Evolutionary conservation across 1,140 invertebrate genomes (phyloP), one percentile per base, ranked within the genome.

Genomic region (Leucophenga varia): DNA sequence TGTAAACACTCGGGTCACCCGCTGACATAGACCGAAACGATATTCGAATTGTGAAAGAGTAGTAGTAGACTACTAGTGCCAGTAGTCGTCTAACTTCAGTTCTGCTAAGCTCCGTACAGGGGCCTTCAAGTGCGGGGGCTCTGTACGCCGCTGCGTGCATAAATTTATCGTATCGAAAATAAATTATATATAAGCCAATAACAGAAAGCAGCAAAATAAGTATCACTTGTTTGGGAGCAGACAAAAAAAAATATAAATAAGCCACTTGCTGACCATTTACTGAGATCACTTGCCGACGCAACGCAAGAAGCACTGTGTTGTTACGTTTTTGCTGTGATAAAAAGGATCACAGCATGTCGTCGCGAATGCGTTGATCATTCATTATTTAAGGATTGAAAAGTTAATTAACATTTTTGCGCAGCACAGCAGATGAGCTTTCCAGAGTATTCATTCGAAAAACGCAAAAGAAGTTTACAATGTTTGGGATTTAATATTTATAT

Each of bases 301-400:
- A n/a, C 16, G 12, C 16, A n/a, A 34, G 32, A 4, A 34, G 7
- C 12, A n/a, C 32, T n/a, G 16, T n/a, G 7, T 34, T 34, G 32
- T 34, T 10, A 5, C 7, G 4, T 34, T 5, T 4, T 34, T 2
- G 14, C 65, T 69, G 67, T 71, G 67, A 71, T 71, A 72, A 72
- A 72, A 72, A 72, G 69, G 69, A 72, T 72, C 69, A 52, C 69
- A 72, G 69, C 69, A 54, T 72, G 69, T 72, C 70, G 69, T 60
- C 69, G 60, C 63, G 61, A 55, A 72, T 69, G 69, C 69, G 69
- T 72, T 72, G 69, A 72, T 72, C 69, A 72, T 72, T 72, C 69
- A 72, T 72, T 72, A 72, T 72, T 72, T 72, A 72, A 72, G 69
- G 70, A 72, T 72, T 72, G 69, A 72, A 72, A 72, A 72, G 69